These are phyloP conservation scores for Heterodera filipjevi DNA, from an alignment of 2,888 invertebrate genomes.

Conservation along the genomic window DNA sequence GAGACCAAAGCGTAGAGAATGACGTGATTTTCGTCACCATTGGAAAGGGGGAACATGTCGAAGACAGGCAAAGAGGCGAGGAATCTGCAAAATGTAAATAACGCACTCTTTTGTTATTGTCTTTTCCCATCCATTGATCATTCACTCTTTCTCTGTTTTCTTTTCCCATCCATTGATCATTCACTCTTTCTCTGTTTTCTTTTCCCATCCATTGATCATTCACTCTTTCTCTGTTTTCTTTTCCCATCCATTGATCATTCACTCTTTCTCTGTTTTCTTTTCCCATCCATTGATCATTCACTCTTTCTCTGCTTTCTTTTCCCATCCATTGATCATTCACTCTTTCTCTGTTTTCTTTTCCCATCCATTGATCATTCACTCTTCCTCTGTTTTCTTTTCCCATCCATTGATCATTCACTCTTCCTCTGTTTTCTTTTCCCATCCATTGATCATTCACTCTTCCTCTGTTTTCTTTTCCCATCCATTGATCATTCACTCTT, in stretches of 20 bases:
- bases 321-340: too few relatives aligned
- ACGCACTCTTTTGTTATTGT: not conserved
- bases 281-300: too few relatives aligned
- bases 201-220: not conserved
- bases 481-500: not conserved
- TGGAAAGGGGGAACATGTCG: constrained; percentile 47
- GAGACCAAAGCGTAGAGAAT: constrained; percentile 46
- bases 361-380: not conserved
- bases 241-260: too few relatives aligned
- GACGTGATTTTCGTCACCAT: constrained; percentile 47
- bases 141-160: not conserved
- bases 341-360: not conserved
- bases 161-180: too few relatives aligned
- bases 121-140: too few relatives aligned
- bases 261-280: too few relatives aligned
- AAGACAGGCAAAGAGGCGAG: constrained; percentile 48
- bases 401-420: too few relatives aligned
- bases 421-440: too few relatives aligned
- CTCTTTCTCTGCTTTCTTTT: too few relatives aligned
- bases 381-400: too few relatives aligned
- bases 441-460: too few relatives aligned
- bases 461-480: not conserved
- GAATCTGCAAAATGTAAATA: constrained; percentile 26
- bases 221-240: too few relatives aligned
- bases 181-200: not conserved